These are phyloP conservation scores for Caenorhabditis auriculariae DNA, from an alignment of 2,888 invertebrate genomes.

Conservation along the genomic window DNA sequence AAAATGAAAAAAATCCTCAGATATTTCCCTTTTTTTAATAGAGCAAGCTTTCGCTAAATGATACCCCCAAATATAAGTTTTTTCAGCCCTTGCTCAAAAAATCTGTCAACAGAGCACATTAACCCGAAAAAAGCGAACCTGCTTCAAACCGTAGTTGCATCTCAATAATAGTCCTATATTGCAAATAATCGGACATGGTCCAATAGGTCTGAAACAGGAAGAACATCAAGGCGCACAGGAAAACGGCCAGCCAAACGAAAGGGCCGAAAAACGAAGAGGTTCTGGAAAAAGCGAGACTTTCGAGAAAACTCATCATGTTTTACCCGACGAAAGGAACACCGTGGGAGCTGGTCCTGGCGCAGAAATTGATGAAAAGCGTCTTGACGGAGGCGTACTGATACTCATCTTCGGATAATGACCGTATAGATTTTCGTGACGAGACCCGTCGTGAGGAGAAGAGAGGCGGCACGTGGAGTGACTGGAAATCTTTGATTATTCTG, in stretches of 20 bases:
- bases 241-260: conserved; percentile 38
- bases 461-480: conserved; percentile 12
- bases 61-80: too few species aligned
- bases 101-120: too few species aligned
- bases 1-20: too few species aligned
- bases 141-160: conserved; percentile 63
- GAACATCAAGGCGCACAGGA: conserved; percentile 55
- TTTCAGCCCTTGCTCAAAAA: too few species aligned
- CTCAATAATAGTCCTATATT: conserved; percentile 62
- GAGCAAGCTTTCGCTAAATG: too few species aligned
- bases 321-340: conserved; percentile 58
- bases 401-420: conserved; percentile 25
- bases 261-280: conserved; percentile 57
- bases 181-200: conserved; percentile 61
- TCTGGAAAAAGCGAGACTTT: conserved; percentile 26
- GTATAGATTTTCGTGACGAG: conserved; percentile 30
- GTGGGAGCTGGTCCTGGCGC: conserved; percentile 60
- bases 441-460: conserved; percentile 26
- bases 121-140: conserved; percentile 33
- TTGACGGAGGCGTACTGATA: conserved; percentile 23
- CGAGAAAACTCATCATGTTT: neutral
- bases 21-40: too few species aligned
- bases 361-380: conserved; percentile 56
- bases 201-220: conserved; percentile 61
- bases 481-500: too few species aligned